phyloP scores from a whole-genome alignment of 2,797 vertebrate species.

The Leontopithecus rosalia region DNA sequence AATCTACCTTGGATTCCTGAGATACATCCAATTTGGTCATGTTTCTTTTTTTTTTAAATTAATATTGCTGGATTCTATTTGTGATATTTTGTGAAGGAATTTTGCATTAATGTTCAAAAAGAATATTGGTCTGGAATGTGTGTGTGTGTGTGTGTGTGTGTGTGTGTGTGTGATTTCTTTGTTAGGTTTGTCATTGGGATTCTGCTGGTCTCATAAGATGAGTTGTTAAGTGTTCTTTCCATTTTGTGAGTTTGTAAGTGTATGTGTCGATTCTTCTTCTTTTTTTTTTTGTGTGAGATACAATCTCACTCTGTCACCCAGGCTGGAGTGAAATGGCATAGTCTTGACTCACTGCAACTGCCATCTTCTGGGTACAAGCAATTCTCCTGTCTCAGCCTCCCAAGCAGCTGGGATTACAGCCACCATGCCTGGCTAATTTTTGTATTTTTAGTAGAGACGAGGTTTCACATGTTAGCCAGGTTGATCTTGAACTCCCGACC shows the following conservation, averaged over 20 bases:
- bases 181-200: background rate
- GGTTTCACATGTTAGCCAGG: too few species aligned
- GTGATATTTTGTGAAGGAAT: background rate
- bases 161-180: background rate
- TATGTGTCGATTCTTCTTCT: background rate
- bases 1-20: background rate
- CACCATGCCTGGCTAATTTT: too few species aligned
- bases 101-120: background rate
- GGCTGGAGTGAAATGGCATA: too few species aligned
- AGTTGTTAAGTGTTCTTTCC: background rate
- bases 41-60: background rate
- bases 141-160: fast-evolving
- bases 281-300: too few species aligned
- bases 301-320: too few species aligned
- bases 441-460: too few species aligned
- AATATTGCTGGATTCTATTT: background rate
- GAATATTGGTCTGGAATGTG: background rate
- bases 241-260: constrained; percentile 37
- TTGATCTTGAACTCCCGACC: too few species aligned
- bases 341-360: too few species aligned
- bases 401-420: too few species aligned
- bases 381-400: too few species aligned
- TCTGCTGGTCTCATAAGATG: background rate
- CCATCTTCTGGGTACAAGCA: too few species aligned
- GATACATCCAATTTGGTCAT: background rate